Conservation (phyloP, 2,113 vertebrate species). For the Sceloporus tristichus region DNA sequence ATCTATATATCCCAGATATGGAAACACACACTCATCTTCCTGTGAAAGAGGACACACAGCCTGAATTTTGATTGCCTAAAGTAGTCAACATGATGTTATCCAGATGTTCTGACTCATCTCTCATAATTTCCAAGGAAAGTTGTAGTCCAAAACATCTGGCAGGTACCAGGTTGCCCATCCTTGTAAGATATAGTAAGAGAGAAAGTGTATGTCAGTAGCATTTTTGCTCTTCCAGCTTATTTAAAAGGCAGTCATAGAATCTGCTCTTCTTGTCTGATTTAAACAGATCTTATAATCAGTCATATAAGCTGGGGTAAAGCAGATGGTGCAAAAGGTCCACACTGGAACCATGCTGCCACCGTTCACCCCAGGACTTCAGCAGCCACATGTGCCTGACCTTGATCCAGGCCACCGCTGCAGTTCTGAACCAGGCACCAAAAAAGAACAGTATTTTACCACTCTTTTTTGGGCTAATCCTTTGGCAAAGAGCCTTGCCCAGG, state of each 20-base stretch:
- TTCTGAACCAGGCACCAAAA: too few species aligned
- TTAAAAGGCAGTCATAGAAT: too few species aligned
- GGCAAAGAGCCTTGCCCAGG: too few species aligned
- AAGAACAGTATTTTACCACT: too few species aligned
- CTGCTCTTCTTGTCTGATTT: neutral
- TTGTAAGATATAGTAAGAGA: neutral
- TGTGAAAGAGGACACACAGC: neutral
- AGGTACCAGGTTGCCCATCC: neutral
- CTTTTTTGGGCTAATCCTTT: too few species aligned
- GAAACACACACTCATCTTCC: neutral
- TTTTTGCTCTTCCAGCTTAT: neutral
- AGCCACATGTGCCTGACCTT: too few species aligned
- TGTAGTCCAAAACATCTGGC: neutral
- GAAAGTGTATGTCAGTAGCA: neutral
- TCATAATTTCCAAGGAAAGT: neutral
- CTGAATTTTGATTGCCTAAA: neutral
- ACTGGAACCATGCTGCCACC: too few species aligned
- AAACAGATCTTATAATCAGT: constrained; percentile 31
- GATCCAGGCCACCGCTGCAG: too few species aligned
- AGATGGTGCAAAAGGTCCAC: too few species aligned
- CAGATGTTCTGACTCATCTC: neutral
- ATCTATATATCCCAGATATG: neutral
- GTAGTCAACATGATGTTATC: neutral
- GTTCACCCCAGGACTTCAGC: too few species aligned
- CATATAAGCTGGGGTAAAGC: neutral